These are phyloP conservation scores for Metridium senile DNA, from an alignment of 92 coral and sea anemone species.

Conservation along the genomic window DNA sequence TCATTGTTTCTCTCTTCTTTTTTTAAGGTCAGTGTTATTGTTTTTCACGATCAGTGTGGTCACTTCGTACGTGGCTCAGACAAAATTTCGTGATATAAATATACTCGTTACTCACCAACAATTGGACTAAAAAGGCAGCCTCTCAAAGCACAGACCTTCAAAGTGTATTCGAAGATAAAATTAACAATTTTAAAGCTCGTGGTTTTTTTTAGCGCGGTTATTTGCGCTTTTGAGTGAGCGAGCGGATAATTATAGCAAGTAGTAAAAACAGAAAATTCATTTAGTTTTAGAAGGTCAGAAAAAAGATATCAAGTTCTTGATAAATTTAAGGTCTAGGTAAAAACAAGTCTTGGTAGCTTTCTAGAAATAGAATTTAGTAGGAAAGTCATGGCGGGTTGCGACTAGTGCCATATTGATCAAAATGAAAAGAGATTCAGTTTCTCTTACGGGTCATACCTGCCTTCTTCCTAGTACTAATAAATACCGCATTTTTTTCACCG, in stretches of 20 bases:
- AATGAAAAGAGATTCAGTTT: background rate
- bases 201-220: no score
- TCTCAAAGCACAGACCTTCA: no score
- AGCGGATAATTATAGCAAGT: no score
- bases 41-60: no score
- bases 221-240: no score
- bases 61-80: background rate
- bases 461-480: background rate
- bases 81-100: background rate
- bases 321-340: background rate
- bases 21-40: background rate
- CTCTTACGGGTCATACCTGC: constrained; percentile 10
- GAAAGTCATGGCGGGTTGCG: background rate
- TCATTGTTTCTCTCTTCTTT: background rate
- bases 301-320: background rate
- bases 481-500: background rate
- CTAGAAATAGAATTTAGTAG: constrained; percentile 1
- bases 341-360: background rate
- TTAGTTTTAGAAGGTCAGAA: background rate
- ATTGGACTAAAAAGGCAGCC: no score
- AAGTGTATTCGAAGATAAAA: no score
- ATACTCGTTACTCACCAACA: no score
- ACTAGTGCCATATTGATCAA: background rate
- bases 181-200: no score
- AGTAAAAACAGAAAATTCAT: no score